A percentile compares a stretch with the other conserved stretches of the same genome.
phyloP scores from a whole-genome alignment of 2,888 invertebrate genomes.

The Chrysomela aeneicollis region DNA sequence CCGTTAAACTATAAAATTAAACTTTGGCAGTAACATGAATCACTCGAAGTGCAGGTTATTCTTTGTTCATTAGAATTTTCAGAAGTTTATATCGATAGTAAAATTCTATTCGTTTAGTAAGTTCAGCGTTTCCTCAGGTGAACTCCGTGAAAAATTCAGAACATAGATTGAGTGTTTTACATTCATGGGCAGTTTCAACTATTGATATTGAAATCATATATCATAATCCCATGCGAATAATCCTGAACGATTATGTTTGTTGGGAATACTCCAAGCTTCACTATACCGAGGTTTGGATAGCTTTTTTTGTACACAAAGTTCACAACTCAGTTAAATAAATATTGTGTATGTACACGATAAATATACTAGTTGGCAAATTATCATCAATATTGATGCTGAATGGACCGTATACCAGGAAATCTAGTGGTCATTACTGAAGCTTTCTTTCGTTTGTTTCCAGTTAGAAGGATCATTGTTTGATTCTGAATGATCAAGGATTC shows the following conservation, averaged over 20 bases:
- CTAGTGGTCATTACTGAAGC: no score
- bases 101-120: background rate
- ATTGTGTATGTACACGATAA: background rate
- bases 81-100: slow-evolving; percentile 5
- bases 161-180: background rate
- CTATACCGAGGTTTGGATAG: background rate
- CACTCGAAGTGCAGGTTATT: slow-evolving; percentile 24
- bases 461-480: no score
- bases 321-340: background rate
- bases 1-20: slow-evolving; percentile 35
- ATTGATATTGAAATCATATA: background rate
- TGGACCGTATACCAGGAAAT: no score
- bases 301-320: background rate
- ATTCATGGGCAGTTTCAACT: background rate
- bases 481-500: no score
- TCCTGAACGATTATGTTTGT: background rate
- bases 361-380: background rate
- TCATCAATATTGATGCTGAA: background rate
- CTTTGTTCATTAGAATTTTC: slow-evolving; percentile 23
- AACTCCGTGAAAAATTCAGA: background rate
- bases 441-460: no score
- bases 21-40: slow-evolving; percentile 37
- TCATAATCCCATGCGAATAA: background rate
- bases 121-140: background rate
- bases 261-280: background rate